Evolutionary conservation across 2,797 vertebrate genomes (phyloP).

Genomic region (Lepidocolaptes lacrymiger): DNA sequence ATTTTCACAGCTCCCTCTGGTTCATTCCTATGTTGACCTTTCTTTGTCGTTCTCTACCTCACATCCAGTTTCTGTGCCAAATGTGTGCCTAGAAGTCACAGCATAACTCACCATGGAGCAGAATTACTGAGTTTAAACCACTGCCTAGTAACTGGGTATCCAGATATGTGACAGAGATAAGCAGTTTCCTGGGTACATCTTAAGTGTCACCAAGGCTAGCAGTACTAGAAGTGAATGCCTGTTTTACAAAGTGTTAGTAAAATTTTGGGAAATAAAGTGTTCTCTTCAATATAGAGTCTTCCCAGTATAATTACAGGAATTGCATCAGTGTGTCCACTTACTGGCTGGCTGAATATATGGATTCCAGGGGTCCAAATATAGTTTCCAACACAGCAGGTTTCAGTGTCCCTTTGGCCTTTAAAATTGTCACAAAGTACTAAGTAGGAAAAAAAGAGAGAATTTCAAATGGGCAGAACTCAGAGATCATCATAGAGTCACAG

Average conservation of each 20-base stretch:
- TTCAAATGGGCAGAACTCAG: not conserved
- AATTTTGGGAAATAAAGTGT: not conserved
- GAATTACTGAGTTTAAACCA: not conserved
- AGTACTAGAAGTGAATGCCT: not conserved
- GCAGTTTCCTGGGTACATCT: not conserved
- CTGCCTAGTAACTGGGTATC: not conserved
- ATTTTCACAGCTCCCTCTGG: not conserved
- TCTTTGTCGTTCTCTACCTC: not conserved
- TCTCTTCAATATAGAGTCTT: not conserved
- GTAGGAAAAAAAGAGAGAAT: not conserved
- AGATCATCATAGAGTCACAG: not conserved
- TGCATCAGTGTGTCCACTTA: slow-evolving; percentile 77
- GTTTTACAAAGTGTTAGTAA: not conserved
- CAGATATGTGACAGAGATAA: not conserved
- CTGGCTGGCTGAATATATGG: slow-evolving; percentile 88
- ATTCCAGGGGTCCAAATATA: slow-evolving; percentile 90
- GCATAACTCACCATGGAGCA: not conserved
- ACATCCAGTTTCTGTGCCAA: not conserved
- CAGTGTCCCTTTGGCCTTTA: slow-evolving; percentile 91
- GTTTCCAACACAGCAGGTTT: slow-evolving; percentile 81
- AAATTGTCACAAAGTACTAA: slow-evolving; percentile 91
- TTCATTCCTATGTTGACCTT: not conserved
- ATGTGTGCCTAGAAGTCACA: not conserved
- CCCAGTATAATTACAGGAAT: not conserved
- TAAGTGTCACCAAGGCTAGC: not conserved